Conservation (phyloP, 2,888 invertebrate species). For the Lasioglossum lativentre region DNA sequence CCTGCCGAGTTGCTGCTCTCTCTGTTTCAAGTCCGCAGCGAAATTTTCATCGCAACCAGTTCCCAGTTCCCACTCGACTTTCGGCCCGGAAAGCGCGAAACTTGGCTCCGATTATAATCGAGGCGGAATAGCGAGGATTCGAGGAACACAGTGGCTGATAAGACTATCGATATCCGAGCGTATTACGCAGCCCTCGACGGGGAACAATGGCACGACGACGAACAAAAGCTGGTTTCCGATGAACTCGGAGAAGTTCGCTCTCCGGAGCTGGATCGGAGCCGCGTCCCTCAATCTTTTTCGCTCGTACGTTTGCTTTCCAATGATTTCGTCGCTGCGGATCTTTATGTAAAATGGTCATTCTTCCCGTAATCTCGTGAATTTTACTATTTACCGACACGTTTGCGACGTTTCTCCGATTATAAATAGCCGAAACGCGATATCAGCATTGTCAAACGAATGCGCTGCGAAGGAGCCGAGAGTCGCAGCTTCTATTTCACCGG, state of each 20-base stretch:
- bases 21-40: constrained; percentile 13
- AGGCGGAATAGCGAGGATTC: not conserved
- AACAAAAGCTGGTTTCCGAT: not conserved
- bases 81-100: not conserved
- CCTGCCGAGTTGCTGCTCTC: not conserved
- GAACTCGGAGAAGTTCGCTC: not conserved
- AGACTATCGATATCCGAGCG: constrained; percentile 41
- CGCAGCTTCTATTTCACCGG: not conserved
- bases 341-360: not conserved
- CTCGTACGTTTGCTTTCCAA: not conserved
- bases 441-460: not conserved
- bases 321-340: not conserved
- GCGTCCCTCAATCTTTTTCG: not conserved
- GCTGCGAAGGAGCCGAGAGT: too few relatives aligned
- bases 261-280: not conserved
- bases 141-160: constrained; percentile 34
- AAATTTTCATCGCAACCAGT: constrained; percentile 24
- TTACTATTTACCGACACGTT: too few relatives aligned
- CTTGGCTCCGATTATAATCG: constrained; percentile 23
- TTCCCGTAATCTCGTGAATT: too few relatives aligned
- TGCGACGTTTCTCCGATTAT: too few relatives aligned
- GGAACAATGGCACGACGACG: constrained; percentile 29
- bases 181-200: not conserved
- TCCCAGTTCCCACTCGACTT: not conserved
- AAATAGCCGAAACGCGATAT: not conserved